Evolutionary conservation across 2,113 vertebrate genomes (phyloP), one percentile per base, ranked within the genome.

Genomic region (Ginglymostoma cirratum): DNA sequence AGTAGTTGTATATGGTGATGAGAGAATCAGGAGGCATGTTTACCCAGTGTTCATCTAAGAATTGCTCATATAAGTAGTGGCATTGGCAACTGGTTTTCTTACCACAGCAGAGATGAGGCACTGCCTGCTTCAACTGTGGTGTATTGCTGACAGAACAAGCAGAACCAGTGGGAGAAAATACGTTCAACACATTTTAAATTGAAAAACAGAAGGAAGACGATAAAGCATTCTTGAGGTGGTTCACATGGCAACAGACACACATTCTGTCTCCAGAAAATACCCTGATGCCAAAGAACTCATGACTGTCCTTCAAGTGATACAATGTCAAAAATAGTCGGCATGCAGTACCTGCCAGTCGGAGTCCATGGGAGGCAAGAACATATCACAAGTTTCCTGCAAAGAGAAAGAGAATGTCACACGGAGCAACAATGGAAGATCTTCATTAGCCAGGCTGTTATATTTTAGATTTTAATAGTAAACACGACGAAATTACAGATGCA

Each of bases 301-400:
- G 34, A 66, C 89, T 38, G 14, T 76, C n/a, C 86, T 6, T 87
- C 48, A 23, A 24, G 85, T 76, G 8, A 10, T 92, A 66, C 61
- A 92, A 92, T 66, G 14, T 66, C 69, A 72, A 72, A 48, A 48
- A 45, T 14, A 34, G 17, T 45, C 23, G 4, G 21, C 30, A 14
- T 80, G 67, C 83, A 27, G 89, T 99, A 99, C 99, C 99, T 99
- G 99, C 99, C 99, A 99, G 96, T 99, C 98, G 0, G 96, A 97
- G 97, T 98, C 98, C 94, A 98, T 98, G 0, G 97, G 7, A 0
- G 98, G 97, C 96, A 99, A 98, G 97, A 99, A 98, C 96, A 98
- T 97, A 6, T 99, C 99, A 0, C 98, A 98, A 97, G 97, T 98
- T 86, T 99, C 99, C 99, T 99, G 97, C 14, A 97, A 96, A 94